Evolutionary conservation across 2,113 vertebrate genomes (phyloP).

Genomic region (Sorex araneus): DNA sequence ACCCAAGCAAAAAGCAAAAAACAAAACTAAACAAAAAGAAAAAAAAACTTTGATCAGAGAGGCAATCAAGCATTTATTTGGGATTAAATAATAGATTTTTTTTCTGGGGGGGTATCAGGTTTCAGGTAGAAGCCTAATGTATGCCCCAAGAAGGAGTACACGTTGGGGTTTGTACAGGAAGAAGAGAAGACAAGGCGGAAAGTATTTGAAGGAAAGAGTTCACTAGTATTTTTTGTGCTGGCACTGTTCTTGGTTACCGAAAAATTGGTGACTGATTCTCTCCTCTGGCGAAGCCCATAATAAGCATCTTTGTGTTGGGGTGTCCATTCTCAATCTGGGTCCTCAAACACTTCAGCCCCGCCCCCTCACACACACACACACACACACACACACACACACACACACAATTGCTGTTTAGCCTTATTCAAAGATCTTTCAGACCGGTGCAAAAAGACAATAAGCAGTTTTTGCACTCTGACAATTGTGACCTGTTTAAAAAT

Average conservation of each 20-base stretch:
- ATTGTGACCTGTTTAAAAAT: background rate
- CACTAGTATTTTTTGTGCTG: background rate
- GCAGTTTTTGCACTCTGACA: background rate
- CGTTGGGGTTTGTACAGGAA: background rate
- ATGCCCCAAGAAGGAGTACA: background rate
- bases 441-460: background rate
- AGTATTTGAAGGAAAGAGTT: background rate
- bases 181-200: background rate
- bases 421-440: background rate
- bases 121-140: background rate
- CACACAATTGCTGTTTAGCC: background rate
- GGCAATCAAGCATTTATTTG: background rate
- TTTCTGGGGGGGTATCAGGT: background rate
- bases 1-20: no score
- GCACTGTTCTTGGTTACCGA: background rate
- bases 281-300: background rate
- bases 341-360: background rate
- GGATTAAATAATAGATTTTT: background rate
- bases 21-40: background rate
- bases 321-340: background rate
- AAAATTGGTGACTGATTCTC: background rate
- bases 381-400: no score
- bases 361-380: no score
- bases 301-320: background rate
- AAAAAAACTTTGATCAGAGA: background rate